These are phyloP conservation scores for Steatornis caripensis DNA, from an alignment of 2,113 vertebrate genomes.

Conservation along the genomic window DNA sequence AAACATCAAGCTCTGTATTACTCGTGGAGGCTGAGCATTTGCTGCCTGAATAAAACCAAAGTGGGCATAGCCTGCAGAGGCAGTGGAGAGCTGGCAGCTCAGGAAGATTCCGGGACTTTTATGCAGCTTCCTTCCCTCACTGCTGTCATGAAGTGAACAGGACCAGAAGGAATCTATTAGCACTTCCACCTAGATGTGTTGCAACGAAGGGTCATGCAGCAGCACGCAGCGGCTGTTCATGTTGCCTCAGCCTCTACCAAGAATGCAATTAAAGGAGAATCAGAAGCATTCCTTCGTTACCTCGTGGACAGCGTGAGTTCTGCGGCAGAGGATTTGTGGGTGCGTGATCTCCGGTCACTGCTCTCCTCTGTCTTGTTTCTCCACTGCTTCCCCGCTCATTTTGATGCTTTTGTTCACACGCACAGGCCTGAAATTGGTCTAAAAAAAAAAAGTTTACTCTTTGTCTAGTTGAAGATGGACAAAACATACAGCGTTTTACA, in stretches of 20 bases:
- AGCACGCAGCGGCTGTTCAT: background rate
- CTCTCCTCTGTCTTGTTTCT: background rate
- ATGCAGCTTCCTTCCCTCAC: background rate
- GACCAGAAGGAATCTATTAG: conserved; percentile 31
- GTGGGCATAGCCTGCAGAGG: conserved; percentile 28
- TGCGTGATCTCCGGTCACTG: background rate
- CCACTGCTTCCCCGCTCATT: fast-evolving
- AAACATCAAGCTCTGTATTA: background rate
- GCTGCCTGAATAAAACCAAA: background rate
- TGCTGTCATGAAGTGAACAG: background rate
- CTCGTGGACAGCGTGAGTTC: background rate
- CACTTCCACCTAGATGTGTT: conserved; percentile 31
- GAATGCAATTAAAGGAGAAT: conserved; percentile 26
- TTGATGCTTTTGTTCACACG: fast-evolving
- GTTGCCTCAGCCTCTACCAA: background rate
- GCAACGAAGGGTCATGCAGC: conserved; percentile 23
- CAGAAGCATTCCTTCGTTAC: background rate
- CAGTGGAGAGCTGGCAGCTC: conserved; percentile 17
- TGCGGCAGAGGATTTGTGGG: background rate
- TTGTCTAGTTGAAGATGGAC: background rate
- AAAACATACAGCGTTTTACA: background rate
- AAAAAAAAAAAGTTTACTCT: no score
- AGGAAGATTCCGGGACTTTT: background rate
- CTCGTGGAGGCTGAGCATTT: background rate
- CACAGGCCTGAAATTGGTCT: background rate